Evolutionary conservation across 2,113 vertebrate species (phyloP), one percentile per base, ranked within the genome.

Genomic region (Thinocorus orbignyianus): DNA sequence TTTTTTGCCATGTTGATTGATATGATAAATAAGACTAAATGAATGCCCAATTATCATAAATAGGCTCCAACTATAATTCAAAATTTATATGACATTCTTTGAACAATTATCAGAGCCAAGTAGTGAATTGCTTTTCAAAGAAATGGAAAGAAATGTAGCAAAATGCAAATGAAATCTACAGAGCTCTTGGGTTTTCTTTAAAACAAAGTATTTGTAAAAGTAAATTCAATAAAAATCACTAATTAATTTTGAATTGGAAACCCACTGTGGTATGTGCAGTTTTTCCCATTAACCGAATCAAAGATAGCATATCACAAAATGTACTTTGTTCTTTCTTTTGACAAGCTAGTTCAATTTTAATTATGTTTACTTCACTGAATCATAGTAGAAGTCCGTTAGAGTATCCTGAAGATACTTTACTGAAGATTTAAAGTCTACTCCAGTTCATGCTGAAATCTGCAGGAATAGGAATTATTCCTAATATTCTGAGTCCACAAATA

Each of bases 61-160:
- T 18, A 77, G 64, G 54, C 35, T 81, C 31, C 71, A 31, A 65
- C 11, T 78, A 41, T 69, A 81, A 72, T 79, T 94, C 64, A 90
- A 46, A 90, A 81, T 25, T 80, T 84, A 4, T 16, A 18, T 70
- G 33, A 31, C 72, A 88, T 88, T 88, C 60, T 94, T 90, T 92
- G 76, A 95, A 79, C 69, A 95, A 76, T 94, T 93, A 82, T 88
- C 71, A 95, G 71, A 92, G 33, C 70, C 54, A 76, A 91, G 64
- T 80, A 90, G 35, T 77, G 54, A 80, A 52, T 61, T 70, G 60
- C 46, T 97, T 93, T 91, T 92, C 65, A 66, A 60, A 37, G 44
- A 90, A 86, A 58, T 64, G 35, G 22, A 55, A 71, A 74, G 48
- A 86, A 91, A 73, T 44, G 16, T 28, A 84, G 51, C 37, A 87